Evolutionary conservation across 2,113 vertebrate species (phyloP).

Genomic region (Calyptommatus sinebrachiatus): DNA sequence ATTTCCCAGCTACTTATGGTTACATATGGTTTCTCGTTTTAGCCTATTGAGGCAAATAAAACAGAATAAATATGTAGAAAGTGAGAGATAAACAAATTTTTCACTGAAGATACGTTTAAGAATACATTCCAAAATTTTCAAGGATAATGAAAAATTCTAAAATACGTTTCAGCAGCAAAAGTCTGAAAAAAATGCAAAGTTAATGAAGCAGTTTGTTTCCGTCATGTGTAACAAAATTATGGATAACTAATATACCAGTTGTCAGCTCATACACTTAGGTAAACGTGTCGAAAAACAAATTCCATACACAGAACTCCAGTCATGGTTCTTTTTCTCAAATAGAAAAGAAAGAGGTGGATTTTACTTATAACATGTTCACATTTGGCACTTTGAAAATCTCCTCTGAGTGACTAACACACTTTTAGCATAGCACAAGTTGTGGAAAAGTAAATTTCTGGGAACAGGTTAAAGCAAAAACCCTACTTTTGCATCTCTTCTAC

Average conservation of each 20-base stretch:
- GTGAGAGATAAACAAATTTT: background rate
- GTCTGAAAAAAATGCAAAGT: background rate
- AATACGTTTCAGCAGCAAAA: background rate
- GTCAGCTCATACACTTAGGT: constrained; percentile 21
- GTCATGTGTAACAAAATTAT: background rate
- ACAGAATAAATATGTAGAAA: background rate
- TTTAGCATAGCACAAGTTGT: background rate
- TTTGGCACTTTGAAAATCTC: background rate
- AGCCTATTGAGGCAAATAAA: background rate
- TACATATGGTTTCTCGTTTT: background rate
- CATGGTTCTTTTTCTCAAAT: background rate
- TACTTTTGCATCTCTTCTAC: background rate
- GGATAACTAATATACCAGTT: background rate
- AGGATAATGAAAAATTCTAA: background rate
- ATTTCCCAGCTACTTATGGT: no score
- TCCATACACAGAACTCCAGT: no score
- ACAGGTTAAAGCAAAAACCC: background rate
- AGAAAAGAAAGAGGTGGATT: background rate
- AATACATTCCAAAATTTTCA: background rate
- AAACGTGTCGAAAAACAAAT: constrained; percentile 33
- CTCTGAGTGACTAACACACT: background rate
- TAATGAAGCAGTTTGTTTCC: background rate
- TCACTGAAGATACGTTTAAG: background rate
- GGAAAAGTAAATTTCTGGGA: background rate
- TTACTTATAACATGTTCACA: background rate